phyloP scores from a whole-genome alignment of 1,140 invertebrate species.

The Caenorhabditis remanei region DNA sequence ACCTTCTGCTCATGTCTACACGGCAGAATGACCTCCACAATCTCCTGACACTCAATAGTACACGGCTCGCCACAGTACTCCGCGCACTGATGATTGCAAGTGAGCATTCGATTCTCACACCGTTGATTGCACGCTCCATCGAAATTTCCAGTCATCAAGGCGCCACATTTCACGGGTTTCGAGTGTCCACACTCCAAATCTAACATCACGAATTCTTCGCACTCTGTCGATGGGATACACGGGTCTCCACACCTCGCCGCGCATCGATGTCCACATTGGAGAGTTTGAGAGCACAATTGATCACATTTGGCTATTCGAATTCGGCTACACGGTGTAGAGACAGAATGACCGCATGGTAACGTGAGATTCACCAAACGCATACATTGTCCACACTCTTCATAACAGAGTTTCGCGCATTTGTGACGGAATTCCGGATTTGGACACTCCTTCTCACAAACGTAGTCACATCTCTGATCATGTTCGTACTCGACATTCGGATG shows the following conservation, averaged over 20 bases:
- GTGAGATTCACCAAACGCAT: neutral
- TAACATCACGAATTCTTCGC: neutral
- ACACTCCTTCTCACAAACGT: conserved; percentile 3
- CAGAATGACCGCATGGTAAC: neutral
- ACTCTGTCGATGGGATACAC: neutral
- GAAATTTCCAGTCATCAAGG: conserved; percentile 68
- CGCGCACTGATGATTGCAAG: conserved; percentile 61
- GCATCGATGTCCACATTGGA: neutral
- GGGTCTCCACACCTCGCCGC: neutral
- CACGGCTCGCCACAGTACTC: conserved; percentile 59
- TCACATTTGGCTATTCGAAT: neutral
- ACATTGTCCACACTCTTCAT: neutral
- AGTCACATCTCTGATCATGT: neutral
- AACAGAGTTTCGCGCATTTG: neutral
- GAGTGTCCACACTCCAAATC: conserved; percentile 12
- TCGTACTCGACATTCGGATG: conserved; percentile 24
- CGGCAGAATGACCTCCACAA: neutral
- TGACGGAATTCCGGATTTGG: neutral
- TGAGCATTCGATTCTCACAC: conserved; percentile 57
- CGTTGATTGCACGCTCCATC: conserved; percentile 63
- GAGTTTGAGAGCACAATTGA: neutral
- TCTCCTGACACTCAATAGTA: conserved; percentile 50
- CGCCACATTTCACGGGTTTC: conserved; percentile 74
- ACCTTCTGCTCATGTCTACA: conserved; percentile 23
- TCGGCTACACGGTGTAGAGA: neutral